Evolutionary conservation across 1,140 invertebrate species (phyloP), one percentile per base, ranked within the genome.

Genomic region (Pogonomyrmex barbatus): DNA sequence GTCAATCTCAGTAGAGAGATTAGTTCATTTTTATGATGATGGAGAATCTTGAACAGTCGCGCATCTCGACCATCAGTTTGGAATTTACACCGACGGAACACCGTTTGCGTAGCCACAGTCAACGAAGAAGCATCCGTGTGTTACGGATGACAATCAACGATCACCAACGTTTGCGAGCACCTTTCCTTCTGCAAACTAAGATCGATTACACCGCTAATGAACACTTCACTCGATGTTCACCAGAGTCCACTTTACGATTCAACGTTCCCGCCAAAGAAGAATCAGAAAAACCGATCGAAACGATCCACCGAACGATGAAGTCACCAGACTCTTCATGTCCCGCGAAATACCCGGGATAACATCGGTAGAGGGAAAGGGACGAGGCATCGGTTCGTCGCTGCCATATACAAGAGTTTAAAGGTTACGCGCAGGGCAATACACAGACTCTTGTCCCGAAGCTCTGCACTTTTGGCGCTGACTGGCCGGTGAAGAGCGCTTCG

Each of bases 401-500:
- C 42, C 79, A 75, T 73, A 42, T 45, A 73, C 79, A 71, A 58
- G 78, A 62, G 50, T 58, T 14, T 75, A 67, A n/a, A 73, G 33
- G 45, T 68, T 76, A 68, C 67, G 12, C 70, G 56, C 76, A 50
- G 24, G 71, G 65, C 63, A 83, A 54, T 58, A 77, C 89, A 39
- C 81, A 77, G 75, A 86, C 68, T 90, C 85, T 91, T 86, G 88
- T 85, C 83, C 90, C 62, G 82, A 67, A 68, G 88, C 84, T 91
- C 56, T 90, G 90, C 88, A 89, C 89, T 91, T 90, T 91, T 89
- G 76, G 87, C 77, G 83, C 86, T 90, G 87, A 91, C 89, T 79
- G 81, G 81, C 85, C 86, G 63, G 58, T 70, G 63, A 85, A 68
- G 83, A 88, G 47, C 94, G 93, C 92, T 92, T 91, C 92, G 93